Percentiles rank a stretch among this genome's conserved stretches.
Evolutionary conservation across 92 coral and sea anemone genomes (phyloP).

Genomic region (Phenganax marumi): DNA sequence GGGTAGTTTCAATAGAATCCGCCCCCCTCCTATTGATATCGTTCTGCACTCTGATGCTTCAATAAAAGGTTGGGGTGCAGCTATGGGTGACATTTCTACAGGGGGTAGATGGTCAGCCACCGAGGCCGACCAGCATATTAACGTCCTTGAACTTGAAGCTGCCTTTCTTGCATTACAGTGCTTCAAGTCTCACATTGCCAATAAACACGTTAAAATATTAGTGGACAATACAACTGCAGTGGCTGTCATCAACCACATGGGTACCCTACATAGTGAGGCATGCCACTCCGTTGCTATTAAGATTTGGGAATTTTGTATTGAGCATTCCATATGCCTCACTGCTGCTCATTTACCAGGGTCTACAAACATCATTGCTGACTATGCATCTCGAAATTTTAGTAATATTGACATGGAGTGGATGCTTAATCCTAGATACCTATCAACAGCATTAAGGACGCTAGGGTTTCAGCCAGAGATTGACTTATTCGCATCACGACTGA

Average conservation of each 20-base stretch:
- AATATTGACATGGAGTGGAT: too few relatives aligned
- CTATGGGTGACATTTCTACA: not conserved
- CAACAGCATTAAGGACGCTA: too few relatives aligned
- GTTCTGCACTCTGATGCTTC: conserved; percentile 1
- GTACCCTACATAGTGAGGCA: not conserved
- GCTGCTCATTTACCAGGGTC: not conserved
- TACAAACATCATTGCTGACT: not conserved
- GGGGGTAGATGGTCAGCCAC: not conserved
- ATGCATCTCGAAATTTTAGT: too few relatives aligned
- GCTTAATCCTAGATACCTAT: too few relatives aligned
- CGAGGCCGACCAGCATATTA: not conserved
- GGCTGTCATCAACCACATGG: conserved; percentile 4
- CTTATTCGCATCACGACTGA: not conserved
- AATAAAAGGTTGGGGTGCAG: conserved; percentile 10
- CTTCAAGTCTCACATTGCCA: not conserved
- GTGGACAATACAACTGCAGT: conserved; percentile 3
- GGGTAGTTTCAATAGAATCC: not conserved
- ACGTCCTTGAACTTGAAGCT: not conserved
- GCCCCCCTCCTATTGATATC: not conserved
- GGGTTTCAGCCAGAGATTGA: not conserved
- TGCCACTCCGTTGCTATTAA: too few relatives aligned
- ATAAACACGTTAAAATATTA: not conserved
- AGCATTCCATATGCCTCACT: not conserved
- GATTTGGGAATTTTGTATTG: too few relatives aligned
- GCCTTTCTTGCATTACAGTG: not conserved